Evolutionary conservation across 2,113 vertebrate species (phyloP), one percentile per base, ranked within the genome.

Genomic region (Pycnonotus jocosus): DNA sequence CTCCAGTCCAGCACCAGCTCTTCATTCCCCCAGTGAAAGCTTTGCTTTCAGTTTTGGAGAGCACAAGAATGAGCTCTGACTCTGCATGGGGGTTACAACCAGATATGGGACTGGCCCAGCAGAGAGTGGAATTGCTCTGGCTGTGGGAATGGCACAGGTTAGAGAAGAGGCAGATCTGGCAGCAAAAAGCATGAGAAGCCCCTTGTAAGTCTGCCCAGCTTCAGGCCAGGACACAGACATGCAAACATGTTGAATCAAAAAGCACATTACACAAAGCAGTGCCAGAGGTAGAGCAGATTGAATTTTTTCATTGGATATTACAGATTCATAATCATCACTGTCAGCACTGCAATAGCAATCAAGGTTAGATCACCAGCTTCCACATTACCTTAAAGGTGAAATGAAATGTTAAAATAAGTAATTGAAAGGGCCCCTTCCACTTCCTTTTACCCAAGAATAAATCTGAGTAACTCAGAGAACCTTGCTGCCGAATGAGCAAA

Each of bases 141-240:
- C 23, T 48, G 15, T 50, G 21, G n/a, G 50, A 61, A 37, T 1
- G 5, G 37, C 7, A 30, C 19, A 2, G 3, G 6, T 17, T 7
- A 25, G 47, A 38, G 12, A 47, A 48, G 45, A 51, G 56, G 45
- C 24, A 68, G 42, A 35, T 31, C 10, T 35, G 60, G 20, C 37
- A 76, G 27, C 44, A 86, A n/a, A 64, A 71, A 48, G 9, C 15
- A 31, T 0, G 2, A 90, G 37, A 45, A 84, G 10, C 6, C 25
- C 42, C 33, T 58, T 0, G 0, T 1, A 38, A 27, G 3, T 40
- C 44, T 74, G 25, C 45, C 12, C 1, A 6, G 6, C n/a, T 82
- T 76, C n/a, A 44, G 38, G 21, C 4, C 35, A 62, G 51, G 44
- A 38, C 61, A 50, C 24, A 51, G 27, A 44, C 5, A 45, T 1